These are phyloP conservation scores for Drosophila pandora DNA, from an alignment of 1,140 invertebrate species.

Conservation along the genomic window DNA sequence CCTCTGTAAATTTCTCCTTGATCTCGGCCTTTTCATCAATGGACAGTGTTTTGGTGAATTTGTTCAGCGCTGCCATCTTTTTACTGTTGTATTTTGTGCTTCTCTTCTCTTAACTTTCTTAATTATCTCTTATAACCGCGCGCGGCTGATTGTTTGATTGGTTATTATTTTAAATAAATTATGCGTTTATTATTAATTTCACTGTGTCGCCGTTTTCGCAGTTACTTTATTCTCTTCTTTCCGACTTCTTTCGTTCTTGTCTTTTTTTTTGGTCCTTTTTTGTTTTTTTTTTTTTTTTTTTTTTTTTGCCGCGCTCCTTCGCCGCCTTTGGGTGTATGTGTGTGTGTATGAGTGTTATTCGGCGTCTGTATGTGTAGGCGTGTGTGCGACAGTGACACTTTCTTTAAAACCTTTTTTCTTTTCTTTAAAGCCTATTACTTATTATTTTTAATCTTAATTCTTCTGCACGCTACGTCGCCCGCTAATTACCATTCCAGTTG, in stretches of 20 bases:
- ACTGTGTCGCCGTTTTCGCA: slow-evolving; percentile 54
- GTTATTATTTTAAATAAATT: slow-evolving; percentile 74
- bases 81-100: slow-evolving; percentile 31
- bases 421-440: neutral
- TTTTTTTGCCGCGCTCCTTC: slow-evolving; percentile 33
- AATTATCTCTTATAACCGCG: slow-evolving; percentile 40
- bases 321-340: slow-evolving; percentile 4
- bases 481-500: slow-evolving; percentile 6
- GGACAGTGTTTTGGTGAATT: slow-evolving; percentile 82
- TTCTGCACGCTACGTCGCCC: neutral
- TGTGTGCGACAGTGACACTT: slow-evolving; percentile 18
- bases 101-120: slow-evolving; percentile 45
- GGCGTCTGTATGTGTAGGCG: neutral
- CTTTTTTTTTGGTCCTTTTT: slow-evolving; percentile 23
- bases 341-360: slow-evolving; percentile 9
- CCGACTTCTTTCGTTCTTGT: slow-evolving; percentile 11
- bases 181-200: slow-evolving; percentile 66
- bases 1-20: slow-evolving; percentile 83
- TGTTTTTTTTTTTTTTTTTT: slow-evolving; percentile 9
- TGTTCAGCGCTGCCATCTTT: slow-evolving; percentile 79
- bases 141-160: slow-evolving; percentile 47
- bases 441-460: slow-evolving; percentile 2
- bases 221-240: slow-evolving; percentile 43
- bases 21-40: slow-evolving; percentile 83
- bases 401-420: neutral